phyloP scores from a whole-genome alignment of 2,888 invertebrate genomes.

The Oscheius onirici region DNA sequence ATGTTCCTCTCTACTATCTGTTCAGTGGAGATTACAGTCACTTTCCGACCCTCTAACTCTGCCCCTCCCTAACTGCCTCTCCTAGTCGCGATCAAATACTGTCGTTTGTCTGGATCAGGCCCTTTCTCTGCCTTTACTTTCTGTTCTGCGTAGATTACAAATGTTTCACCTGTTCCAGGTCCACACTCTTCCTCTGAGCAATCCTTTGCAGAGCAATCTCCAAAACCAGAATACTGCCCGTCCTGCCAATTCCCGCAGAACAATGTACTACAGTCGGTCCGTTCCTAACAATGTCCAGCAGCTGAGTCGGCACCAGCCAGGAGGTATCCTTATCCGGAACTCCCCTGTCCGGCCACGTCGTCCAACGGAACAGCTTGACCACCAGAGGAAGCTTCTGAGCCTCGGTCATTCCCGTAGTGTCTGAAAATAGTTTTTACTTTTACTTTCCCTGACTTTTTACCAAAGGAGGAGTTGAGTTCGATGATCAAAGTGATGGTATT shows the following conservation, averaged over 20 bases:
- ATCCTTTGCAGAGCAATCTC: slow-evolving; percentile 50
- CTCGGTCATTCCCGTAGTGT: slow-evolving; percentile 3
- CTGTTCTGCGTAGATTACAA: too few relatives aligned
- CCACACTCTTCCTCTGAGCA: slow-evolving; percentile 38
- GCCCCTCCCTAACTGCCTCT: too few relatives aligned
- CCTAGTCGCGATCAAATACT: too few relatives aligned
- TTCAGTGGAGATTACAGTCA: too few relatives aligned
- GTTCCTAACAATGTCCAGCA: slow-evolving; percentile 45
- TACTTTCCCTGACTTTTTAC: slow-evolving; percentile 1
- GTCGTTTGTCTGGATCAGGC: too few relatives aligned
- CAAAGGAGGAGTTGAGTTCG: slow-evolving; percentile 30
- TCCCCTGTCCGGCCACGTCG: slow-evolving; percentile 58
- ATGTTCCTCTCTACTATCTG: neutral
- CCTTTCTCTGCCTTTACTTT: too few relatives aligned
- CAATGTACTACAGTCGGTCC: slow-evolving; percentile 54
- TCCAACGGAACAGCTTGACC: slow-evolving; percentile 51
- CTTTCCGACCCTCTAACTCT: too few relatives aligned
- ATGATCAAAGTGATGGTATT: slow-evolving; percentile 36
- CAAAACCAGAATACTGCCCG: slow-evolving; percentile 54
- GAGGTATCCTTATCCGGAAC: slow-evolving; percentile 50
- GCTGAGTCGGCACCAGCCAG: slow-evolving; percentile 43
- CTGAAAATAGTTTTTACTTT: neutral
- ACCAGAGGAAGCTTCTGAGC: slow-evolving; percentile 35
- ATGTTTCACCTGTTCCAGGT: slow-evolving; percentile 46
- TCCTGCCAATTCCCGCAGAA: slow-evolving; percentile 57